phyloP scores from a whole-genome alignment of 2,797 vertebrate genomes.

The Pantherophis vulpinus region DNA sequence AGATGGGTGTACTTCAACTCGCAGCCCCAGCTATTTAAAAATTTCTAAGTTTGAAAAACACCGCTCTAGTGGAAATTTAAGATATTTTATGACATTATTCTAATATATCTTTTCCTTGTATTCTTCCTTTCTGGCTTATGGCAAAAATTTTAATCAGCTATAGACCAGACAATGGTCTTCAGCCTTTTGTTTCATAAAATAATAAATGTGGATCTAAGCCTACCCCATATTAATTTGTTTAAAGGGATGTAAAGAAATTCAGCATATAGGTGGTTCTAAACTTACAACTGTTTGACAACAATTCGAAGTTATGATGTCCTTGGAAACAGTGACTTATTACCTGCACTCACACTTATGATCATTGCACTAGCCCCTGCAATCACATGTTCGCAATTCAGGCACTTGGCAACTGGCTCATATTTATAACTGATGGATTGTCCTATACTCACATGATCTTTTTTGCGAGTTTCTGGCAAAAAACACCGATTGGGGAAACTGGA shows the following conservation, averaged over 20 bases:
- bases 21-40: neutral
- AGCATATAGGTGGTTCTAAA: neutral
- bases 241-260: neutral
- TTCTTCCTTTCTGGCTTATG: neutral
- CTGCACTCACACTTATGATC: no score
- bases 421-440: no score
- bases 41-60: neutral
- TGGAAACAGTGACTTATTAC: no score
- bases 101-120: neutral
- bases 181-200: neutral
- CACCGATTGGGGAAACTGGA: no score
- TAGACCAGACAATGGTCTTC: neutral
- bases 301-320: no score
- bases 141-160: conserved; percentile 13
- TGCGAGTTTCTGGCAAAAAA: no score
- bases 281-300: no score
- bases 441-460: no score
- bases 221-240: neutral
- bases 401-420: no score
- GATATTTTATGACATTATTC: neutral
- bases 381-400: no score
- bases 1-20: neutral
- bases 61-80: neutral
- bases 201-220: neutral
- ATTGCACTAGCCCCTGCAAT: no score